These are phyloP conservation scores for Tipula lateralis DNA, from an alignment of 2,888 invertebrate species.

Conservation along the genomic window DNA sequence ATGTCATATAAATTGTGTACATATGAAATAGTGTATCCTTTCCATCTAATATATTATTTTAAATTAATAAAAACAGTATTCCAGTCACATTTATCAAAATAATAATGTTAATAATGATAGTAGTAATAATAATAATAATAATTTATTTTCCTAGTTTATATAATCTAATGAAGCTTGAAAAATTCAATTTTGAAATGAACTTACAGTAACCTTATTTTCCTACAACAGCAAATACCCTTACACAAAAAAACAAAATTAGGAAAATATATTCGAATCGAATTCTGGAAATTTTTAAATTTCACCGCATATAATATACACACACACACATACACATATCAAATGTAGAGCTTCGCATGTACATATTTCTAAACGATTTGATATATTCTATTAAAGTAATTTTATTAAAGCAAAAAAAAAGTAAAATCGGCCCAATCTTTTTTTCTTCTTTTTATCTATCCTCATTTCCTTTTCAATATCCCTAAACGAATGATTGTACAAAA, in stretches of 20 bases:
- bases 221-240: background rate
- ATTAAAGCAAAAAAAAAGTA: background rate
- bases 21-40: background rate
- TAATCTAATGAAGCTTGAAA: conserved; percentile 19
- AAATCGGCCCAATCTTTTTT: background rate
- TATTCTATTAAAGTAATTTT: conserved; percentile 24
- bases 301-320: background rate
- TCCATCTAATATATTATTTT: background rate
- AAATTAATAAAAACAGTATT: background rate
- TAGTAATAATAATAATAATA: background rate
- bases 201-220: background rate
- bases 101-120: background rate
- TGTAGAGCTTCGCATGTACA: background rate
- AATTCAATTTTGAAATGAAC: conserved; percentile 4
- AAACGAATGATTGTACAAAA: background rate
- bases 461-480: background rate
- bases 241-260: background rate
- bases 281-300: background rate
- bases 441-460: background rate
- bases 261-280: background rate
- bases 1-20: background rate
- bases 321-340: background rate
- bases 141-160: background rate
- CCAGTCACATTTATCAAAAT: background rate
- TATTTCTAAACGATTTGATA: conserved; percentile 19